phyloP scores from a whole-genome alignment of 1,140 invertebrate genomes.

The Drosophila tristis region DNA sequence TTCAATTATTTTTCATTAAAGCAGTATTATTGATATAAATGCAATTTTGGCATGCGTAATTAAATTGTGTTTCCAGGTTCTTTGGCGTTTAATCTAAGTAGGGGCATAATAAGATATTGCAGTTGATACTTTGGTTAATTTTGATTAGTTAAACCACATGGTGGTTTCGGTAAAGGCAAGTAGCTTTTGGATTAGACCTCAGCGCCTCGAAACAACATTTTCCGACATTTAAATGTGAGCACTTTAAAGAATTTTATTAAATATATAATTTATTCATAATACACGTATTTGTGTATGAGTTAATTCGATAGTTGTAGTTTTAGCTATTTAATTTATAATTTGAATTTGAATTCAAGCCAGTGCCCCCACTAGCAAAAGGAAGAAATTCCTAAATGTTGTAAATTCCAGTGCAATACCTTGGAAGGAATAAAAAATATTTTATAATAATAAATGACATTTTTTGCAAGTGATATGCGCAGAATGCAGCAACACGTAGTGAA shows the following conservation, averaged over 20 bases:
- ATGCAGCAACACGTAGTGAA: constrained; percentile 68
- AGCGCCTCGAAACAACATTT: no score
- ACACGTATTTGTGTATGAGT: no score
- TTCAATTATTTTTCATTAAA: constrained; percentile 76
- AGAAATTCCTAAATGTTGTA: constrained; percentile 29
- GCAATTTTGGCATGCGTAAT: constrained; percentile 62
- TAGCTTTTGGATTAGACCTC: no score
- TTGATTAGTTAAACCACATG: no score
- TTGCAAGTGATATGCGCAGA: constrained; percentile 44
- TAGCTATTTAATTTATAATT: neutral
- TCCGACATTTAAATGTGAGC: no score
- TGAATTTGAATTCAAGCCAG: neutral
- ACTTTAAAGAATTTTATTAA: no score
- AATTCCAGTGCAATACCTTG: constrained; percentile 39
- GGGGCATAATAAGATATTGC: constrained; percentile 3
- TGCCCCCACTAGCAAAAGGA: neutral
- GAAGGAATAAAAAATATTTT: constrained; percentile 47
- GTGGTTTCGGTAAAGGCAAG: no score
- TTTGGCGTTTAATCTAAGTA: constrained; percentile 2
- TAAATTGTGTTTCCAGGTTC: constrained; percentile 63
- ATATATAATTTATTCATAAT: no score
- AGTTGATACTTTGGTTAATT: no score
- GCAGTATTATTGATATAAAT: constrained; percentile 70
- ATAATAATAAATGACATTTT: constrained; percentile 65
- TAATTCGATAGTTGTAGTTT: neutral